Conservation (phyloP, 1,140 invertebrate species). For the Phymorhynchus buccinoides region DNA sequence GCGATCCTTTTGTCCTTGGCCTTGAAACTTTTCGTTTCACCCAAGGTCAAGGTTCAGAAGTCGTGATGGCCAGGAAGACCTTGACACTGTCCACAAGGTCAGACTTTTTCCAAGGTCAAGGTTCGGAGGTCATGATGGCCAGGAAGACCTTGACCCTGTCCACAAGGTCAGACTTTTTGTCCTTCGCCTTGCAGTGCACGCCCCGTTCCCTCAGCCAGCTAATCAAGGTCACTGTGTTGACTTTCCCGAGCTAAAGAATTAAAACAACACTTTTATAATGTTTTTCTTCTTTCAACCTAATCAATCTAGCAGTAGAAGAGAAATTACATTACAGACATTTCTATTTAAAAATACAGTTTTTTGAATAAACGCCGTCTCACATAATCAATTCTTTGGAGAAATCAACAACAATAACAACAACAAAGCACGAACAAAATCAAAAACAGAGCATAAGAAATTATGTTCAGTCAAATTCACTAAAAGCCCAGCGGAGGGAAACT, state of each 20-base stretch:
- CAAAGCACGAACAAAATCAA: no score
- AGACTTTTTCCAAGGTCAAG: constrained; percentile 52
- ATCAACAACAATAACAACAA: no score
- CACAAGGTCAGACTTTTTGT: constrained; percentile 63
- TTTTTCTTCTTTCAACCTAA: not conserved
- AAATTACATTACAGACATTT: not conserved
- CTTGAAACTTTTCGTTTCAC: no score
- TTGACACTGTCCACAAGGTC: constrained; percentile 58
- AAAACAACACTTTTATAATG: constrained; percentile 12
- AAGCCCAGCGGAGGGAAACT: no score
- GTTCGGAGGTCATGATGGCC: constrained; percentile 40
- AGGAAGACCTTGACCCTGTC: constrained; percentile 52
- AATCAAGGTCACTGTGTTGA: constrained; percentile 59
- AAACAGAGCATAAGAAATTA: no score
- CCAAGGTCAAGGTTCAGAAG: constrained; percentile 43
- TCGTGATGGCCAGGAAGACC: constrained; percentile 34
- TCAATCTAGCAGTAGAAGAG: no score
- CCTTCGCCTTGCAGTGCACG: constrained; percentile 58
- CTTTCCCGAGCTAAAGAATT: constrained; percentile 57
- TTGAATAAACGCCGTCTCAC: no score
- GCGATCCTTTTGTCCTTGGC: constrained; percentile 63
- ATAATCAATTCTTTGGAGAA: no score
- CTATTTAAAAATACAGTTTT: not conserved
- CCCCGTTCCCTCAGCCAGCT: constrained; percentile 60
- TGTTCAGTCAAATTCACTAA: no score